A percentile compares a stretch with the other conserved stretches of the same genome.
Evolutionary conservation across 2,797 vertebrate species (phyloP).

Genomic region (Scarus forsteni): DNA sequence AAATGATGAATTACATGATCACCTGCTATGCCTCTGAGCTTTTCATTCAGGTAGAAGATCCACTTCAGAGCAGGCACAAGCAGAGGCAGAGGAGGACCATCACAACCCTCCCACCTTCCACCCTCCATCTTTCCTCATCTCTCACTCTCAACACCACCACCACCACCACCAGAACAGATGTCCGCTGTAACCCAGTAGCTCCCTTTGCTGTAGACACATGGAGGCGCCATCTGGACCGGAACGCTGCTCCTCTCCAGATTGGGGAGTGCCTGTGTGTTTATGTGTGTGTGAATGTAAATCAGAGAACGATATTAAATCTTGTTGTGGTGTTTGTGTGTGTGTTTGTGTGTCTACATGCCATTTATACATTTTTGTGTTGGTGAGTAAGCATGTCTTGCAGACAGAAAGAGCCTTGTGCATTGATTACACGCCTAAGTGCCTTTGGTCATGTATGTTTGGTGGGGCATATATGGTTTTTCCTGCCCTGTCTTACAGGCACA

Average conservation of each 20-base stretch:
- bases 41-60: constrained; percentile 82
- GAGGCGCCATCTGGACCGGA: constrained; percentile 87
- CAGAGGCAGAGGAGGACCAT: constrained; percentile 41
- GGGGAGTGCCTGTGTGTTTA: constrained; percentile 59
- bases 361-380: constrained; percentile 50
- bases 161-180: constrained; percentile 87
- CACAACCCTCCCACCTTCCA: constrained; percentile 37
- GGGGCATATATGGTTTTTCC: constrained; percentile 60
- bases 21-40: constrained; percentile 77
- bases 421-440: constrained; percentile 81
- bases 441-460: constrained; percentile 74
- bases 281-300: constrained; percentile 56
- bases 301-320: constrained; percentile 33
- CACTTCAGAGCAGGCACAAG: constrained; percentile 70
- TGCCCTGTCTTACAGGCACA: constrained; percentile 41
- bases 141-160: constrained; percentile 75
- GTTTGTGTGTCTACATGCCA: constrained; percentile 38
- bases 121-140: constrained; percentile 55
- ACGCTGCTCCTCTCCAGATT: constrained; percentile 83
- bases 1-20: constrained; percentile 84
- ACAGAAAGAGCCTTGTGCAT: constrained; percentile 71
- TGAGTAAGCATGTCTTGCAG: constrained; percentile 72
- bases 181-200: constrained; percentile 89
- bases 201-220: constrained; percentile 87
- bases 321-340: constrained; percentile 43